Evolutionary conservation across 1,140 invertebrate species (phyloP), one percentile per base, ranked within the genome.

Genomic region (Diorhabda elongata): DNA sequence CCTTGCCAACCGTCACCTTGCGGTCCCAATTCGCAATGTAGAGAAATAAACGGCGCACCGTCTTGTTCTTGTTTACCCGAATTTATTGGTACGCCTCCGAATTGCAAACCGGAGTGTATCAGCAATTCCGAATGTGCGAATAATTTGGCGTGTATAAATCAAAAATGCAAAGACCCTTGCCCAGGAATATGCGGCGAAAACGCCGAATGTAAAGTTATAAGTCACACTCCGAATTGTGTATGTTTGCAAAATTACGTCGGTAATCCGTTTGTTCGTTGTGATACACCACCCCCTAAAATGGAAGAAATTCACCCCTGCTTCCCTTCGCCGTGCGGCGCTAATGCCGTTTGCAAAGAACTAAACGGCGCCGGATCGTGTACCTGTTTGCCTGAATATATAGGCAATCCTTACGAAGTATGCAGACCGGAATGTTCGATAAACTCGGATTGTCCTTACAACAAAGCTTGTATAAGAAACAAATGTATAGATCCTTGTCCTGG

Each of bases 1-100:
- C 89, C 90, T 0, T 94, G 92, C 76, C 83, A 86, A 56, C 91
- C 91, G 2, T 89, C 90, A 11, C 91, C 92, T 1, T 94, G 92
- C 76, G 92, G 92, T 5, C 85, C 89, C 0, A 92, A 93, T 76
- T 88, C 90, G 26, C 82, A 89, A 75, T 94, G 92, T 74, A 83
- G 86, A 64, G 85, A 87, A n/a, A 83, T 83, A 5, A 84, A 85
- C 11, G 85, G 84, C 8, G 83, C 84, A 9, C 86, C 87, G 3
- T 84, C 86, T 6, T 91, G 90, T 78, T 87, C 87, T 44, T 95
- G 93, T 79, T 79, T 89, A 58, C 82, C 86, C 2, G 87, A 89
- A 69, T 93, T 88, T 73, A 82, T 88, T 68, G 92, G 92, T 6
- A 86, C 89, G 76, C 92, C 92, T 80, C 84, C 85, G 72, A 85